Evolutionary conservation across 2,113 vertebrate species (phyloP).

Genomic region (Centropus bengalensis): DNA sequence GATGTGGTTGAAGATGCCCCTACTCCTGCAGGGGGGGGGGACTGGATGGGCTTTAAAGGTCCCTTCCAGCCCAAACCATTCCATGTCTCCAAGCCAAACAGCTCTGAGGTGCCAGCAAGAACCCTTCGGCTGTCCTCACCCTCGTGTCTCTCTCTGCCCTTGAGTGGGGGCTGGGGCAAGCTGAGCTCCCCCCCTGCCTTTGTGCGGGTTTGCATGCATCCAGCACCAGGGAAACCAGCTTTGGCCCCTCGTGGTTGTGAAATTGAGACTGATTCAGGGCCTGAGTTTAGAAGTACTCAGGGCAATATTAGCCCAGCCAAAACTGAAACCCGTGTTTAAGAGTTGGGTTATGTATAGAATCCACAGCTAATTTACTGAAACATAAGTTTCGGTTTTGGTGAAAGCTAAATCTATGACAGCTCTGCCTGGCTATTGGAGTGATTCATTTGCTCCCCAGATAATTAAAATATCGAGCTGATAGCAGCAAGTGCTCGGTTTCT

Average conservation of each 20-base stretch:
- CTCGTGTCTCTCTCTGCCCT: neutral
- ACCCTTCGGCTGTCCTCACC: neutral
- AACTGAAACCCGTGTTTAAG: neutral
- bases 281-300: neutral
- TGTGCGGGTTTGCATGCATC: fast-evolving
- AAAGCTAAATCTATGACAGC: slow-evolving; percentile 28
- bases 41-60: no score
- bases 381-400: slow-evolving; percentile 61
- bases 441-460: slow-evolving; percentile 48
- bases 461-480: neutral
- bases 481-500: slow-evolving; percentile 39
- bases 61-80: no score
- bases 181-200: neutral
- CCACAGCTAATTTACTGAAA: slow-evolving; percentile 14
- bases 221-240: neutral
- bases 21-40: no score
- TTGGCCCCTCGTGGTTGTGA: neutral
- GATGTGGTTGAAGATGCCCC: no score
- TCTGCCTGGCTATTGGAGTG: neutral
- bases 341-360: neutral
- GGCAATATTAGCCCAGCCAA: neutral
- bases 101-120: neutral
- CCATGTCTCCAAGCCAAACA: fast-evolving
- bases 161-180: neutral
- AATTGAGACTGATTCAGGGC: neutral